A percentile compares a stretch with the other conserved stretches of the same genome.
Conservation (phyloP, 2,888 invertebrate species). For the Leptinotarsa juncta region DNA sequence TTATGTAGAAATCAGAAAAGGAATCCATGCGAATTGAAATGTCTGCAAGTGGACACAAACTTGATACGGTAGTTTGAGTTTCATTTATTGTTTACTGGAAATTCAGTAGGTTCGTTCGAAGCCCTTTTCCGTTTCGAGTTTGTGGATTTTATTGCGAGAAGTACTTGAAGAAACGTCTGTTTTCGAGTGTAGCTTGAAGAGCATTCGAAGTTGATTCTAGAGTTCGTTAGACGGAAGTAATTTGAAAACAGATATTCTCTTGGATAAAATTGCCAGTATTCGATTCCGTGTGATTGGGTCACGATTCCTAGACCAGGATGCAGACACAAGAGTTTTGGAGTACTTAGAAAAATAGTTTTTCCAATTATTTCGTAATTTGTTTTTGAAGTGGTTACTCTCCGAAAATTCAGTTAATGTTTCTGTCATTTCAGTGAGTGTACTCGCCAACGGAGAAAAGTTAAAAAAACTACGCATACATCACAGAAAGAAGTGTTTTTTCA, state of each 20-base stretch:
- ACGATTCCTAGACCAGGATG: neutral
- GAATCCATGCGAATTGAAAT: neutral
- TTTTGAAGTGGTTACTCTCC: too few species aligned
- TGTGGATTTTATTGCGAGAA: slow-evolving; percentile 3
- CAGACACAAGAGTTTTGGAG: neutral
- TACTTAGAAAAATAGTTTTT: neutral
- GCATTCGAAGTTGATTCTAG: neutral
- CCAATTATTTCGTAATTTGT: neutral
- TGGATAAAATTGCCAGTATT: slow-evolving; percentile 5
- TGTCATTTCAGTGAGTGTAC: too few species aligned
- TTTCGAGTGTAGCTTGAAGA: neutral
- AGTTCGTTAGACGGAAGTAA: neutral
- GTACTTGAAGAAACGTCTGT: neutral
- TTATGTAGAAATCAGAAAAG: neutral
- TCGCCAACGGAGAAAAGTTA: too few species aligned
- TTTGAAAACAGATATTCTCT: slow-evolving; percentile 5
- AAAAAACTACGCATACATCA: too few species aligned
- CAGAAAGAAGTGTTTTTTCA: too few species aligned
- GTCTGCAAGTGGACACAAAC: slow-evolving; percentile 5
- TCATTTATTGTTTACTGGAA: neutral
- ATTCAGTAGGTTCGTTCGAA: neutral
- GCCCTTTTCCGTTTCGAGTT: neutral
- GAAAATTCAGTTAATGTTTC: too few species aligned
- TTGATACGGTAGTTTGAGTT: neutral
- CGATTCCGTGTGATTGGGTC: neutral